Conservation (phyloP, 2,113 vertebrate species). For the Chloropsis cyanopogon region DNA sequence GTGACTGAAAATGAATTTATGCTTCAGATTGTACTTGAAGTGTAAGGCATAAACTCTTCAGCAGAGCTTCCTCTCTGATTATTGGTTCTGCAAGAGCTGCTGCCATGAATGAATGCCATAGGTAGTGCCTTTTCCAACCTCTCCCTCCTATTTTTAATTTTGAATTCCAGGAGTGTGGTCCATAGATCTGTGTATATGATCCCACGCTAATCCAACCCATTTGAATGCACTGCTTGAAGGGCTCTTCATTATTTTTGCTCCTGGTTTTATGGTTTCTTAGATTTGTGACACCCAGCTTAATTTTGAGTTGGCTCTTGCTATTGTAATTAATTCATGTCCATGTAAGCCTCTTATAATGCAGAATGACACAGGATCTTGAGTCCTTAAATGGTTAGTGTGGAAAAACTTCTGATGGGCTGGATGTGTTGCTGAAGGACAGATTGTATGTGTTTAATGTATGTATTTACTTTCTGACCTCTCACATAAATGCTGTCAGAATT, state of each 20-base stretch:
- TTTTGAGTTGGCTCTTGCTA: not conserved
- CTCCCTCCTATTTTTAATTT: not conserved
- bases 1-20: not conserved
- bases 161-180: not conserved
- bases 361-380: not conserved
- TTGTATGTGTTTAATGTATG: not conserved
- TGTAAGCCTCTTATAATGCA: not conserved
- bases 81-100: not conserved
- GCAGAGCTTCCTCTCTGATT: not conserved
- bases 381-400: not conserved
- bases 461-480: conserved; percentile 24
- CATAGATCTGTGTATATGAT: not conserved
- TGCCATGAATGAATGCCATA: not conserved
- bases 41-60: not conserved
- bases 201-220: not conserved
- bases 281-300: not conserved
- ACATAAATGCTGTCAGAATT: conserved; percentile 2
- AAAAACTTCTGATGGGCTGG: not conserved
- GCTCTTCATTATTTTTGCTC: not conserved
- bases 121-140: not conserved
- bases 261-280: not conserved
- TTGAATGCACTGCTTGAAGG: not conserved
- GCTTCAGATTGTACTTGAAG: not conserved
- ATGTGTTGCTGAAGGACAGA: not conserved
- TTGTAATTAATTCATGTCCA: not conserved